Percentiles rank a stretch among this genome's conserved stretches.
Conservation (phyloP, 2,113 vertebrate species). For the Leptodactylus fuscus region DNA sequence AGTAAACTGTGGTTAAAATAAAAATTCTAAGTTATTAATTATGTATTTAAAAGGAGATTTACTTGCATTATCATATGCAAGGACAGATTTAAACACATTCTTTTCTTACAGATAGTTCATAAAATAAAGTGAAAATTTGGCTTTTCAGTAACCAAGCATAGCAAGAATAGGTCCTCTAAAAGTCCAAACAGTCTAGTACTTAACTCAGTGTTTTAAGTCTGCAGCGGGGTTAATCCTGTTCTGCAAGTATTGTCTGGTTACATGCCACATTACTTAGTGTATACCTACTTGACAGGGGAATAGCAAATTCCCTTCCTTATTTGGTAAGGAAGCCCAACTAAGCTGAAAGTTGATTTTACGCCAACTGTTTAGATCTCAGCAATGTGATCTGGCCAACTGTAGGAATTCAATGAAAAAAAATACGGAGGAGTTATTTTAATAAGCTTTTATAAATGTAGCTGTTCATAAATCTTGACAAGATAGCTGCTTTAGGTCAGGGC, state of each 20-base stretch:
- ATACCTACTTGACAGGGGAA: slow-evolving; percentile 42
- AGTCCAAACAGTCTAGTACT: not conserved
- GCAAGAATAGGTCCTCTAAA: too few species aligned
- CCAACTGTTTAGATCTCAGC: slow-evolving; percentile 40
- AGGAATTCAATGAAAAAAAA: slow-evolving; percentile 41
- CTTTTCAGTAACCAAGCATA: not conserved
- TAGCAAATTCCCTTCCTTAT: slow-evolving; percentile 53
- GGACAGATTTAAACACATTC: too few species aligned
- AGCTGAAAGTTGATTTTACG: slow-evolving; percentile 37
- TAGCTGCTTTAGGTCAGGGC: not conserved
- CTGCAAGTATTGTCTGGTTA: not conserved
- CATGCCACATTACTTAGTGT: slow-evolving; percentile 8
- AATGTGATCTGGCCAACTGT: slow-evolving; percentile 17
- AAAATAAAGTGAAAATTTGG: too few species aligned
- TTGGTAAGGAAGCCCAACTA: slow-evolving; percentile 30
- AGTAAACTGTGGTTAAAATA: too few species aligned
- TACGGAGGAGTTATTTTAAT: not conserved
- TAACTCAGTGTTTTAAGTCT: not conserved
- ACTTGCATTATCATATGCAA: too few species aligned
- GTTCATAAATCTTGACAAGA: not conserved
- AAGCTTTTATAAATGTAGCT: not conserved
- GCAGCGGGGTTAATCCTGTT: not conserved
- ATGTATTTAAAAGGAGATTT: too few species aligned
- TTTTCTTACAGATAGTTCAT: too few species aligned
- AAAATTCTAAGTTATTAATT: too few species aligned